Evolutionary conservation across 1,140 invertebrate genomes (phyloP).

Genomic region (Ptiloglossa arizonensis): DNA sequence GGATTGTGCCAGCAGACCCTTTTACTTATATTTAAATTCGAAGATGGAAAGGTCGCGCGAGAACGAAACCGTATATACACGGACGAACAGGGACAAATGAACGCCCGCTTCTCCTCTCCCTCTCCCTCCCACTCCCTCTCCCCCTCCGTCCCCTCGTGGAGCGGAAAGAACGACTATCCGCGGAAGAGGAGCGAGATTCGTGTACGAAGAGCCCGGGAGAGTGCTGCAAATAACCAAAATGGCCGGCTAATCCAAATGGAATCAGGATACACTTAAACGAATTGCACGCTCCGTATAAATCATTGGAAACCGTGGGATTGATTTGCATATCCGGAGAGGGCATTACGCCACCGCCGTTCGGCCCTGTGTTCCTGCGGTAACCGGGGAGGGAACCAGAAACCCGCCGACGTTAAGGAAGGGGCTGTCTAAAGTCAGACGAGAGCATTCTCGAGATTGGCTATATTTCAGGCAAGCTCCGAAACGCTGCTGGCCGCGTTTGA

Average conservation of each 20-base stretch:
- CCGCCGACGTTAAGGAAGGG: not conserved
- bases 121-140: too few species aligned
- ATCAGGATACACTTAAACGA: conserved; percentile 81
- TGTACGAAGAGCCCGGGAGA: conserved; percentile 9
- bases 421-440: conserved; percentile 74
- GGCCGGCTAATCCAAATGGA: conserved; percentile 73
- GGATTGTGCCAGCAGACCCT: conserved; percentile 73
- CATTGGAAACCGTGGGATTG: conserved; percentile 77
- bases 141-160: too few species aligned
- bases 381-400: conserved; percentile 26
- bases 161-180: too few species aligned
- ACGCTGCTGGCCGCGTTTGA: conserved; percentile 47
- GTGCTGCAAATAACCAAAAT: conserved; percentile 42
- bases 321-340: conserved; percentile 78
- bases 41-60: conserved; percentile 60
- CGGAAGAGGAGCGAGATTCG: conserved; percentile 4
- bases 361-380: conserved; percentile 32
- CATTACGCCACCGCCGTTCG: conserved; percentile 52
- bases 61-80: conserved; percentile 11
- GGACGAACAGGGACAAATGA: conserved; percentile 36
- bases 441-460: conserved; percentile 79
- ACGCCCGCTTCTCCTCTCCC: not conserved
- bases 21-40: conserved; percentile 81
- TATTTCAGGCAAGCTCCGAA: conserved; percentile 66
- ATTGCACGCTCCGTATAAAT: conserved; percentile 79